These are phyloP conservation scores for Stegodyphus dumicola DNA, from an alignment of 1,140 invertebrate genomes.

Conservation along the genomic window DNA sequence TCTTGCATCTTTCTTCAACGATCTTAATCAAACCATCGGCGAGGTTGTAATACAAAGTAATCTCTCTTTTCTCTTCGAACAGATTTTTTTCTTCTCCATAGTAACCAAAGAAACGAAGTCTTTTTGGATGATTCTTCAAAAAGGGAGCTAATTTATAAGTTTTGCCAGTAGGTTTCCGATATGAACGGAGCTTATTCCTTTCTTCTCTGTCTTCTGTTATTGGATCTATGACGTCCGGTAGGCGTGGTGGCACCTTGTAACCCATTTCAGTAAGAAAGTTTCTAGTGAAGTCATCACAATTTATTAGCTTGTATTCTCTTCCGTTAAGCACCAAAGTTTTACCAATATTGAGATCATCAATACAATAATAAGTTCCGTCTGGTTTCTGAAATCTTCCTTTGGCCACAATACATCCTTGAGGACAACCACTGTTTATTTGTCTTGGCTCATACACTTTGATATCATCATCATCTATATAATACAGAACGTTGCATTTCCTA, in stretches of 20 bases:
- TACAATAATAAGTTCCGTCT: slow-evolving; percentile 24
- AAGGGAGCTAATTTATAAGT: slow-evolving; percentile 3
- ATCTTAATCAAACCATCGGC: slow-evolving; percentile 3
- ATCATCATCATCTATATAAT: slow-evolving; percentile 48
- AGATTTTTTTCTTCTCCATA: slow-evolving; percentile 16
- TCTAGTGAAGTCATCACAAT: slow-evolving; percentile 46
- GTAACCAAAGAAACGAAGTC: slow-evolving; percentile 23
- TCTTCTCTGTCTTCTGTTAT: slow-evolving; percentile 38
- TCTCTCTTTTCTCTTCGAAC: slow-evolving; percentile 17
- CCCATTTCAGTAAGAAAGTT: slow-evolving; percentile 46
- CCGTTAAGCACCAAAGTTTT: slow-evolving; percentile 22
- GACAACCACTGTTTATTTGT: slow-evolving; percentile 23
- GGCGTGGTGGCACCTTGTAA: slow-evolving; percentile 7
- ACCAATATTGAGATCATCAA: slow-evolving; percentile 47
- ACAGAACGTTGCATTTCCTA: slow-evolving; percentile 32
- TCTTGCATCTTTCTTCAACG: slow-evolving; percentile 14
- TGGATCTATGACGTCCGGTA: slow-evolving; percentile 7
- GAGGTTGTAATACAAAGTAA: slow-evolving; percentile 22
- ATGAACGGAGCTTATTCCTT: slow-evolving; percentile 15
- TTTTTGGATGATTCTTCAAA: slow-evolving; percentile 26
- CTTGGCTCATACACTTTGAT: slow-evolving; percentile 50
- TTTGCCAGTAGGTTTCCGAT: slow-evolving; percentile 9
- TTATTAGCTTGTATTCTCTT: slow-evolving; percentile 21
- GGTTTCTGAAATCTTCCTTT: slow-evolving; percentile 25
- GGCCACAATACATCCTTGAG: slow-evolving; percentile 29